Conservation (phyloP, 1,140 invertebrate genomes). For the Euura lappo region DNA sequence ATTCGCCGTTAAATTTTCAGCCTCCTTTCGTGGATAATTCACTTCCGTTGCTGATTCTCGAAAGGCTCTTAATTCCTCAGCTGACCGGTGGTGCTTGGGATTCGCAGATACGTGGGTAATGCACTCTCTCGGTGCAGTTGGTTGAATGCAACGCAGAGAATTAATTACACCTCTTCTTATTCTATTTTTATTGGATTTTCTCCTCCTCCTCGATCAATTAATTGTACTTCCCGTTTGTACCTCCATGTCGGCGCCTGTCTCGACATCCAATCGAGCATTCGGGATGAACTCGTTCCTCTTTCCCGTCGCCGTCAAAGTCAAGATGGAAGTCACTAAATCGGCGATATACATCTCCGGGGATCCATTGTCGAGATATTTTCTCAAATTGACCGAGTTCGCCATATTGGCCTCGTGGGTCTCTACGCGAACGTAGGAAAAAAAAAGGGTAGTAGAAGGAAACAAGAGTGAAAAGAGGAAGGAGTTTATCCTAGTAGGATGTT, state of each 20-base stretch:
- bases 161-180: neutral
- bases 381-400: conserved; percentile 5
- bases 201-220: neutral
- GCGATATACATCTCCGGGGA: neutral
- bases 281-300: neutral
- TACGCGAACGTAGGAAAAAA: neutral
- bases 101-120: neutral
- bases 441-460: neutral
- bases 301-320: neutral
- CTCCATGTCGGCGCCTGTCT: neutral
- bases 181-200: neutral
- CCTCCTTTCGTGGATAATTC: no score
- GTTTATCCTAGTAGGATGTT: conserved; percentile 1
- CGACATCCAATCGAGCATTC: neutral
- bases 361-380: neutral
- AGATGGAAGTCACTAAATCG: neutral
- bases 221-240: neutral
- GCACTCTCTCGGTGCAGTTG: neutral
- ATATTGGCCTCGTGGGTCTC: conserved; percentile 2
- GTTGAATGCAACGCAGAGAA: neutral
- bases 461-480: neutral
- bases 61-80: neutral
- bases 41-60: neutral
- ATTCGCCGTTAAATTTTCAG: no score
- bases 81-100: neutral